Conservation (phyloP, 1,140 invertebrate genomes). For the Colletes gigas region DNA sequence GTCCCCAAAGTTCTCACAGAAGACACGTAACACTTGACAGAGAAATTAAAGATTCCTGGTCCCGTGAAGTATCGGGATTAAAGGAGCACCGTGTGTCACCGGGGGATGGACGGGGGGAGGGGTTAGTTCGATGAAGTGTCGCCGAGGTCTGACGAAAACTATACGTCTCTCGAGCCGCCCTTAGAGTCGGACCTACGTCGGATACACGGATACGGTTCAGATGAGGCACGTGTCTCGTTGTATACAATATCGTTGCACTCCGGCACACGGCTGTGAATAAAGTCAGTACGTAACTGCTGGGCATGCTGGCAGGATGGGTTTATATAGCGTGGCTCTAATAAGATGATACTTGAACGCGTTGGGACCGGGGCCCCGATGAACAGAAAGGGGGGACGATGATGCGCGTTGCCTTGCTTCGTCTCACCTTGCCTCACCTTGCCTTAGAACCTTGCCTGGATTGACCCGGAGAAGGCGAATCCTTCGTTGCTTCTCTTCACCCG, state of each 20-base stretch:
- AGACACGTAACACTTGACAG: not conserved
- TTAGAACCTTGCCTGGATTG: constrained; percentile 60
- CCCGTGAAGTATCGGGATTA: too few relatives aligned
- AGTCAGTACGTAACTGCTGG: constrained; percentile 77
- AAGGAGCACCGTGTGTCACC: constrained; percentile 19
- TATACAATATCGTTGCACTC: constrained; percentile 56
- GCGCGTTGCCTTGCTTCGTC: constrained; percentile 50
- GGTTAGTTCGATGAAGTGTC: constrained; percentile 13
- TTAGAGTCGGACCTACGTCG: not conserved
- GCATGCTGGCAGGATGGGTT: constrained; percentile 76
- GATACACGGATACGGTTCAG: constrained; percentile 31
- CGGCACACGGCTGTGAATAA: constrained; percentile 71
- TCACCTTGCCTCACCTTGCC: constrained; percentile 68
- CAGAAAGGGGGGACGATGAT: constrained; percentile 50
- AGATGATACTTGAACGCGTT: constrained; percentile 76
- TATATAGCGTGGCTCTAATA: constrained; percentile 81
- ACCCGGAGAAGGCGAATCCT: constrained; percentile 51
- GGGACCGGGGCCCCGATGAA: constrained; percentile 41
- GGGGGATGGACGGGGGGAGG: not conserved
- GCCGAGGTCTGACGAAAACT: constrained; percentile 9
- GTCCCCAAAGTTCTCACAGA: constrained; percentile 5
- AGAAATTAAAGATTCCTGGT: not conserved
- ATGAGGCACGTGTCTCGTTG: constrained; percentile 23
- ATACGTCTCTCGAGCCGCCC: not conserved
- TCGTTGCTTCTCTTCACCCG: not conserved